phyloP scores from a whole-genome alignment of 1,140 invertebrate species.

The Saccostrea echinata region DNA sequence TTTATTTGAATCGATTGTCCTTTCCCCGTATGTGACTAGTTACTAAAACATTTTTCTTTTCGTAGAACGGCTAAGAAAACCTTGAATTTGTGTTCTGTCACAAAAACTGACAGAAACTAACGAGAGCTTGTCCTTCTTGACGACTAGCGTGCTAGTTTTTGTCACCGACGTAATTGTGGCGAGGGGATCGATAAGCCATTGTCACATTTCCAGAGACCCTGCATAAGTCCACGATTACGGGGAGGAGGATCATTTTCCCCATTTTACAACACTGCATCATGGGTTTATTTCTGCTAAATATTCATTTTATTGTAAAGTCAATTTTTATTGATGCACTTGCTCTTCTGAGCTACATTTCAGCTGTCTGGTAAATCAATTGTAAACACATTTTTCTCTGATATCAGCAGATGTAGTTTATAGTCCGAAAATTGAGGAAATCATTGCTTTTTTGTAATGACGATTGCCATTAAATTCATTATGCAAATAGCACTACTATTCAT shows the following conservation, averaged over 20 bases:
- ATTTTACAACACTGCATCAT: background rate
- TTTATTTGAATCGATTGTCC: background rate
- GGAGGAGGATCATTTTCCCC: background rate
- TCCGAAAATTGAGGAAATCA: background rate
- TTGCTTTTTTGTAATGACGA: background rate
- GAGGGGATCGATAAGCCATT: conserved; percentile 33
- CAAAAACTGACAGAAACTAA: conserved; percentile 31
- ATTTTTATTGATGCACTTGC: conserved; percentile 31
- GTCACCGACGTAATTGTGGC: conserved; percentile 3
- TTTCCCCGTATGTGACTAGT: background rate
- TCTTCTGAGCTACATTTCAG: background rate
- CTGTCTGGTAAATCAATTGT: conserved; percentile 12
- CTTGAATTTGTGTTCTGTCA: conserved; percentile 13
- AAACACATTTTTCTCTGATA: background rate
- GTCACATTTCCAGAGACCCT: conserved; percentile 14
- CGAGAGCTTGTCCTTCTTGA: conserved; percentile 2
- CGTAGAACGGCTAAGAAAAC: background rate
- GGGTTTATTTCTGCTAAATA: conserved; percentile 9
- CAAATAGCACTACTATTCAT: background rate
- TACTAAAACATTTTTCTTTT: conserved; percentile 2
- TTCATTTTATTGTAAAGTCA: background rate
- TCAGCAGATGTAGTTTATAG: background rate
- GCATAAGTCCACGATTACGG: background rate
- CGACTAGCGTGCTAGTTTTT: background rate
- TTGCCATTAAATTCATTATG: background rate